Percentiles rank a stretch among this genome's conserved stretches.
Evolutionary conservation across 2,888 invertebrate species (phyloP).

Genomic region (Drosophila atripex): DNA sequence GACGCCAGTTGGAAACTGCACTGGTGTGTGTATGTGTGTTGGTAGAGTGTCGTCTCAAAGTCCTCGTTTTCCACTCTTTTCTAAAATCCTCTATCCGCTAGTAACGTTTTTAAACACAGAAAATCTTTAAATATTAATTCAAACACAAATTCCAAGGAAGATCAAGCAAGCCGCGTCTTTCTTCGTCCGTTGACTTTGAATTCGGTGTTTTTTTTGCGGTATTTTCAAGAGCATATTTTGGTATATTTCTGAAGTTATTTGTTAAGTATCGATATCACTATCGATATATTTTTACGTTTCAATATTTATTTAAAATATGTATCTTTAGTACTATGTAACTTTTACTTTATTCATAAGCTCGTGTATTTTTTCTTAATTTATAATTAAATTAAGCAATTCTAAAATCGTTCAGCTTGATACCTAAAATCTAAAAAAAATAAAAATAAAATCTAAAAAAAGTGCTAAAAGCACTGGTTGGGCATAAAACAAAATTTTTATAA

Average conservation of each 20-base stretch:
- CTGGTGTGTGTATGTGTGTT: constrained; percentile 17
- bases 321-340: too few species aligned
- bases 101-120: neutral
- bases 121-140: neutral
- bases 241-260: neutral
- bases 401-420: too few species aligned
- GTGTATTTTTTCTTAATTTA: too few species aligned
- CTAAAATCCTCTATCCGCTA: neutral
- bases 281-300: neutral
- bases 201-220: neutral
- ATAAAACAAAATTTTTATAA: too few species aligned
- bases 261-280: neutral
- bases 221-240: neutral
- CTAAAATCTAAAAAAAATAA: too few species aligned
- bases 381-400: too few species aligned
- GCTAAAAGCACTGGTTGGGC: too few species aligned
- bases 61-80: neutral
- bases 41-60: neutral
- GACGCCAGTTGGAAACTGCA: constrained; percentile 28
- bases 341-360: too few species aligned
- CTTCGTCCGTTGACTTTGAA: constrained; percentile 22
- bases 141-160: neutral
- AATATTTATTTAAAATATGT: too few species aligned
- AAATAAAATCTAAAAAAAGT: too few species aligned
- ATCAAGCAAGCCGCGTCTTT: constrained; percentile 27